Evolutionary conservation across 1,140 invertebrate genomes (phyloP), one percentile per base, ranked within the genome.

Genomic region (Potamilus streckersoni): DNA sequence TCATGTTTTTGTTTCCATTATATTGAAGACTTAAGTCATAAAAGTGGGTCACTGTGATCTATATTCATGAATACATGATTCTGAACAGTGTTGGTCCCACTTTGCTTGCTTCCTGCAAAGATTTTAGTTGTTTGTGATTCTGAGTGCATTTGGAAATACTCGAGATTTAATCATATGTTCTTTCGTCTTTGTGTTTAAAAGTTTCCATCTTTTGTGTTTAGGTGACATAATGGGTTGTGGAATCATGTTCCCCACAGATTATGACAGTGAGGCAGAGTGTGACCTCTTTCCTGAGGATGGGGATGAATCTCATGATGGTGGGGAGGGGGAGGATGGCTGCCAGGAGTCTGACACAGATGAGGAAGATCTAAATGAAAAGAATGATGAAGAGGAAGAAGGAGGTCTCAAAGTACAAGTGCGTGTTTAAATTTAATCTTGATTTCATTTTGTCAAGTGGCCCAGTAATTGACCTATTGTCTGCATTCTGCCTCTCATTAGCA

Each of bases 151-250:
- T 49, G 38, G 38, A 49, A 49, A 49, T 49, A 38, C 11, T 8
- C 1, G 2, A 49, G 38, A 49, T 49, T 49, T 49, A 49, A 11
- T 49, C 38, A 49, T 49, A 49, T 4, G 38, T 49, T 49, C 38
- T 49, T 49, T 49, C 5, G 11, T 49, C 38, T 49, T 49, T 49
- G 38, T 49, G 38, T 56, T 49, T 4, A 6, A 49, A 49, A 49
- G 0, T 49, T 49, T 6, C 2, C 4, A 61, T 17, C 13, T 31
- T 67, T 2, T 66, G 27, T 69, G 65, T 67, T 0, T 69, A 90
- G 90, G 92, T 76, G 92, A 93, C 79, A 86, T 91, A 16, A 92
- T 93, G 91, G 92, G 92, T 16, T 92, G 92, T 90, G 92, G 92
- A 20, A 92, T 93, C 64, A 86, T 92, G 49, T 93, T 93, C 80